A percentile compares a stretch with the other conserved stretches of the same genome.
Evolutionary conservation across 1,140 invertebrate genomes (phyloP).

Genomic region (Gryllus bimaculatus): DNA sequence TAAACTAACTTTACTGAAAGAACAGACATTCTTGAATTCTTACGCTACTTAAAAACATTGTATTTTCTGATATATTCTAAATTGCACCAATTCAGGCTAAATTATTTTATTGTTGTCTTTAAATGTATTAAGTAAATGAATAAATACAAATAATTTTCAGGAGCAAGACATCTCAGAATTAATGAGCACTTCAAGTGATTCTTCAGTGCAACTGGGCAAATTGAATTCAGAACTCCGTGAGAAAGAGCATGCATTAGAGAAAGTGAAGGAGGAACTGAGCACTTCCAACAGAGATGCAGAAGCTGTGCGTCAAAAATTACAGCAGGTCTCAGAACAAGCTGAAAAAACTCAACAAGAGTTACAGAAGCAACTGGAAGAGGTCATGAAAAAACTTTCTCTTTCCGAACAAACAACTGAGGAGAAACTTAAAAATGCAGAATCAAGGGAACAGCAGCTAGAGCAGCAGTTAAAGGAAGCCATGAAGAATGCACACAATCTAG

Average conservation of each 20-base stretch:
- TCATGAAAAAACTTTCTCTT: not conserved
- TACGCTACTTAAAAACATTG: no score
- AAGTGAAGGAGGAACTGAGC: conserved; percentile 24
- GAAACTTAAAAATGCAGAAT: not conserved
- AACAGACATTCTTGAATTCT: no score
- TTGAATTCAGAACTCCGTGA: conserved; percentile 40
- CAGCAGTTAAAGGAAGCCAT: not conserved
- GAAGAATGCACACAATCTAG: not conserved
- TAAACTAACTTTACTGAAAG: no score
- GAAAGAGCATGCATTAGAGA: conserved; percentile 39
- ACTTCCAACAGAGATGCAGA: conserved; percentile 39
- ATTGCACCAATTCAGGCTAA: no score
- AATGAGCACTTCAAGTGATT: conserved; percentile 35
- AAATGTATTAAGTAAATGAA: no score
- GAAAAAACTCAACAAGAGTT: conserved; percentile 27
- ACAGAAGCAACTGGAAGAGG: conserved; percentile 27
- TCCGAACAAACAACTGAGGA: not conserved
- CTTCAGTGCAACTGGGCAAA: conserved; percentile 39
- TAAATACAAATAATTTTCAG: conserved; percentile 25
- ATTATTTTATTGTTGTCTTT: no score
- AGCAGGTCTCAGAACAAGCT: conserved; percentile 14
- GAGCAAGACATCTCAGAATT: conserved; percentile 35
- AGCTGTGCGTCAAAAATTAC: conserved; percentile 32
- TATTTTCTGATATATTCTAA: no score
- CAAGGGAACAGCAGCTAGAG: not conserved